Base-by-base conservation (phyloP, 2,797 vertebrate genomes). In the Parauchenoglanis punctatus region DNA sequence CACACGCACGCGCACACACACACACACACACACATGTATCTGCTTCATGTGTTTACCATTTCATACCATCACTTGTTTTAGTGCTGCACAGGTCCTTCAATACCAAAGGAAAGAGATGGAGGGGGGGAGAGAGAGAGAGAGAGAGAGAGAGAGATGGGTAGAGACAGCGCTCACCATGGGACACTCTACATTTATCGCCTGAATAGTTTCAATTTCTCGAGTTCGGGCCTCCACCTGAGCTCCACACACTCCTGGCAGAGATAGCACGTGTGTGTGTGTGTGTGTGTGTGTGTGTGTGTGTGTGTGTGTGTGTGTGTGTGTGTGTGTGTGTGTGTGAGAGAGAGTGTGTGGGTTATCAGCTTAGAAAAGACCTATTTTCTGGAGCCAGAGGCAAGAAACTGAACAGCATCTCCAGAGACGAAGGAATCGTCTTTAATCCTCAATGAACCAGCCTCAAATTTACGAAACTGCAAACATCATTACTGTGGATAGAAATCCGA, bases 161-260 rank as follows among this genome's bases (percentile, higher is more conserved):
- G 81, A 68, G 18, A 44, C 23, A 70, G 87, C 52, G 85, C 59
- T 81, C 88, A 58, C 87, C 68, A 52, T 11, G 52, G 68, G n/a
- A 78, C 61, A 72, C 68, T 86, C 83, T 40, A 76, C 78, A 85
- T 84, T 89, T 72, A 81, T 28, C 49, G 77, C 85, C 86, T 89
- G 65, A 87, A 85, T 65, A 81, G 85, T 87, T 91, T 85, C 63
- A 89, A 88, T 89, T 81, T 89, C 68, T 87, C 35, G 28, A 70
- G 77, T 80, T 85, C 68, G 23, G 72, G 54, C 72, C 72, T 88
- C 83, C 90, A 90, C 83, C 85, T 87, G 88, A 73, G 85, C 85
- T 88, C 82, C 35, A 82, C 23, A 72, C 76, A 31, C 52, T 25
- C 70, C 82, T 20, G 81, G 25, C 59, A 56, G 28, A 84, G 72